Conservation (phyloP, 2,113 vertebrate genomes). For the Gopherus flavomarginatus region DNA sequence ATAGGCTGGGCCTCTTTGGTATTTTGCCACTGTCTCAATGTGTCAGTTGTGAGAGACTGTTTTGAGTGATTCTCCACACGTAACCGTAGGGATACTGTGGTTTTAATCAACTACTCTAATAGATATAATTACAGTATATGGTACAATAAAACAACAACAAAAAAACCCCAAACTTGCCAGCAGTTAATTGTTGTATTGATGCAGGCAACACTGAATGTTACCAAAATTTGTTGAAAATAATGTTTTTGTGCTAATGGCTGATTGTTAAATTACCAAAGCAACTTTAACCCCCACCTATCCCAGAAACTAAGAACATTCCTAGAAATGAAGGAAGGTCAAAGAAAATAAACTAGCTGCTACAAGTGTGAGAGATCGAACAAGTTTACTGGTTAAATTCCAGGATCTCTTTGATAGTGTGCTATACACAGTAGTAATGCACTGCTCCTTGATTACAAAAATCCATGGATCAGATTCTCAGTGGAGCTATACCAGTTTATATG, state of each 20-base stretch:
- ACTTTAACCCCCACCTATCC: not conserved
- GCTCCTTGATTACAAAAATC: not conserved
- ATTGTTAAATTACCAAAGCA: constrained; percentile 44
- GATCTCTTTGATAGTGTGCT: fast-evolving
- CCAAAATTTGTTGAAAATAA: not conserved
- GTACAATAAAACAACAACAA: not conserved
- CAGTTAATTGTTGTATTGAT: not conserved
- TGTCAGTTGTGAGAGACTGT: constrained; percentile 29
- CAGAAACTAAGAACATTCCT: constrained; percentile 13
- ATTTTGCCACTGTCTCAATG: not conserved
- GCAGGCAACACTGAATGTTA: not conserved
- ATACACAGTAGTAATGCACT: not conserved
- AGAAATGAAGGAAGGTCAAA: not conserved
- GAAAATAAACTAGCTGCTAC: not conserved
- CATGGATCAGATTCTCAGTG: not conserved
- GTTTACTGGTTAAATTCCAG: not conserved
- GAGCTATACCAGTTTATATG: not conserved
- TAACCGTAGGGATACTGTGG: constrained; percentile 28
- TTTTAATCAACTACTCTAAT: not conserved
- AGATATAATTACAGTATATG: not conserved
- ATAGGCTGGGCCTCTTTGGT: not conserved
- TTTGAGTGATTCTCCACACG: constrained; percentile 13
- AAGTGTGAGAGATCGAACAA: not conserved
- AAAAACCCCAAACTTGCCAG: not conserved
- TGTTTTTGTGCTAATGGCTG: not conserved